Conservation (phyloP, 2,113 vertebrate genomes). For the Corythaixoides concolor region DNA sequence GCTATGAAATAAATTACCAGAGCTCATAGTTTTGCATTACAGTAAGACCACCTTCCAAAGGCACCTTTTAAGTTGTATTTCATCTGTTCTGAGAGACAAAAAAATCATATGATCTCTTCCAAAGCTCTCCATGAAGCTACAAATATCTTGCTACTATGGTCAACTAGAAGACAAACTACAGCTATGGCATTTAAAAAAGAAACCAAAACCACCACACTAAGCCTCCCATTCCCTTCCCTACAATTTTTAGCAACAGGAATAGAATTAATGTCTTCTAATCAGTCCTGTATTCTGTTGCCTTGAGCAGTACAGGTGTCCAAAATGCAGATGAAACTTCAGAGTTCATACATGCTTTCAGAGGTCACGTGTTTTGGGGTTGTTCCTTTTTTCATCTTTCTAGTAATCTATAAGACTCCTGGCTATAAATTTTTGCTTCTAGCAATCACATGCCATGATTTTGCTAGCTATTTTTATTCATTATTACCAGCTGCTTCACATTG, state of each 20-base stretch:
- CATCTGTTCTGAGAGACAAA: neutral
- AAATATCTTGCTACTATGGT: neutral
- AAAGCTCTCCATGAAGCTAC: neutral
- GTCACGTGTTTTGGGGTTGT: constrained; percentile 15
- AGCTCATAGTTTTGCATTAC: neutral
- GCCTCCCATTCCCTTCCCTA: neutral
- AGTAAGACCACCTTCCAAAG: neutral
- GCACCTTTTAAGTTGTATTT: neutral
- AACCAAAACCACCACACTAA: neutral
- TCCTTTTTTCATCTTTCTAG: constrained; percentile 31
- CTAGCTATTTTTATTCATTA: constrained; percentile 73
- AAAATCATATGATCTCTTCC: neutral
- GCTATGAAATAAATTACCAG: neutral
- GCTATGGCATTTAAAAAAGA: neutral
- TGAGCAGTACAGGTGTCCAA: constrained; percentile 60
- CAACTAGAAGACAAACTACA: neutral
- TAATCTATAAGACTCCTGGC: constrained; percentile 58
- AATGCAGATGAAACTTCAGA: constrained; percentile 43
- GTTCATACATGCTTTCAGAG: constrained; percentile 50
- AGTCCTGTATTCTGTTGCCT: constrained; percentile 38
- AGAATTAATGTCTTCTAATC: constrained; percentile 58
- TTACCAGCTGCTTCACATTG: constrained; percentile 72
- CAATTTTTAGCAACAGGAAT: constrained; percentile 32
- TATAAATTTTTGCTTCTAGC: constrained; percentile 68
- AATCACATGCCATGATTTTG: constrained; percentile 66